phyloP scores from a whole-genome alignment of 37 sponge, comb jelly and placozoan species.

The Ephydatia muelleri region DNA sequence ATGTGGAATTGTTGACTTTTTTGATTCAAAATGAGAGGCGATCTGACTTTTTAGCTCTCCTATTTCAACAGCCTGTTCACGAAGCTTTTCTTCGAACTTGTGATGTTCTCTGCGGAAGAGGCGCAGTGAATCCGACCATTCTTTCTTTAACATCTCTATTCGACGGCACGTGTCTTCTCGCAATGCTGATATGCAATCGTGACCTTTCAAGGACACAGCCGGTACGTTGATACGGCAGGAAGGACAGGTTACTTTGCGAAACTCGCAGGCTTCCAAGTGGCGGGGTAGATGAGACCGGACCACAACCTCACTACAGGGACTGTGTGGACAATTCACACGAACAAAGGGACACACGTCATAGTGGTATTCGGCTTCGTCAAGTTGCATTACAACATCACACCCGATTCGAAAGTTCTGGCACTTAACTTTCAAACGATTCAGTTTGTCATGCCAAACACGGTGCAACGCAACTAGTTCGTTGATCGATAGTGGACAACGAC shows the following conservation, averaged over 20 bases:
- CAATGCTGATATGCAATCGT: constrained; percentile 37
- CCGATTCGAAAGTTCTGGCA: constrained; percentile 37
- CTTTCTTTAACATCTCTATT: constrained; percentile 11
- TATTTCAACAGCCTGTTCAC: constrained; percentile 38
- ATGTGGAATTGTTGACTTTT: constrained; percentile 1
- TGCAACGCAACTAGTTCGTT: constrained; percentile 32
- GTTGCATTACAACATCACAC: constrained; percentile 36
- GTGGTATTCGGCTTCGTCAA: constrained; percentile 29
- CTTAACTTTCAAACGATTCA: constrained; percentile 16
- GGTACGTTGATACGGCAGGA: constrained; percentile 18
- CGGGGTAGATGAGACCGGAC: constrained; percentile 3
- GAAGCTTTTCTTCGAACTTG: constrained; percentile 20
- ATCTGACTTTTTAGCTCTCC: constrained; percentile 18
- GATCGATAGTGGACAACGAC: constrained; percentile 23
- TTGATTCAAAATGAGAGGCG: not conserved
- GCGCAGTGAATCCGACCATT: constrained; percentile 25
- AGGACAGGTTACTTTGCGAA: constrained; percentile 27
- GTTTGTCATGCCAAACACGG: constrained; percentile 47
- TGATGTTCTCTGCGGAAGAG: constrained; percentile 16
- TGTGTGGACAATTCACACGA: constrained; percentile 46
- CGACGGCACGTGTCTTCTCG: constrained; percentile 23
- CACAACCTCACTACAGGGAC: constrained; percentile 25
- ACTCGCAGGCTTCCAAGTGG: constrained; percentile 36
- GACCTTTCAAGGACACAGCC: constrained; percentile 2
- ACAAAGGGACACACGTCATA: constrained; percentile 16